Conservation (phyloP, 2,888 invertebrate species). For the Watsonalla cultraria region DNA sequence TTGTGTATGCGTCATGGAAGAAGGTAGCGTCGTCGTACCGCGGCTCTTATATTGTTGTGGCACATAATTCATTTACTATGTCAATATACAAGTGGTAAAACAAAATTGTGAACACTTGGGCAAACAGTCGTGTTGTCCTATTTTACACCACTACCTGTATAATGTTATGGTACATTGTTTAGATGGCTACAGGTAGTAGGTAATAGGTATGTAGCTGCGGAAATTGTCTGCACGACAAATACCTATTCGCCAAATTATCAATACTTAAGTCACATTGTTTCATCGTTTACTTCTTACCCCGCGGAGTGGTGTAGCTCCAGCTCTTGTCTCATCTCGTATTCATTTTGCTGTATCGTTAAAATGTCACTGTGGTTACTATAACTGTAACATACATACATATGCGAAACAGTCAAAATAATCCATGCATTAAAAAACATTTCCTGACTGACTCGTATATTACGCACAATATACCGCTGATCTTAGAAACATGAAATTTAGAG, state of each 20-base stretch:
- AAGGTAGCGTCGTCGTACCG: slow-evolving; percentile 9
- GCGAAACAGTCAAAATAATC: too few species aligned
- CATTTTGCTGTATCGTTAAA: not conserved
- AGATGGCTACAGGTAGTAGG: not conserved
- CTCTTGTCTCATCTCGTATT: not conserved
- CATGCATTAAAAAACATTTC: too few species aligned
- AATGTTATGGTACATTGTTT: slow-evolving; percentile 3
- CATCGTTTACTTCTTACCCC: too few species aligned
- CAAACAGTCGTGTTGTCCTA: slow-evolving; percentile 56
- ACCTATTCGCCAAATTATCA: not conserved
- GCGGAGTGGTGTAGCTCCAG: too few species aligned
- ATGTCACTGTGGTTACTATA: too few species aligned
- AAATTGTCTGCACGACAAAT: not conserved
- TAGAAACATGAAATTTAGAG: too few species aligned
- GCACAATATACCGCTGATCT: too few species aligned
- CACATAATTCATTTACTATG: slow-evolving; percentile 39
- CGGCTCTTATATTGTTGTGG: slow-evolving; percentile 16
- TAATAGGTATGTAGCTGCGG: not conserved
- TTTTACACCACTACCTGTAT: slow-evolving; percentile 9
- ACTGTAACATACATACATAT: too few species aligned
- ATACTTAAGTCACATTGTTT: too few species aligned
- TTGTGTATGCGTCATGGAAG: not conserved
- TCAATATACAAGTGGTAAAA: slow-evolving; percentile 38
- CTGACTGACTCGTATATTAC: too few species aligned
- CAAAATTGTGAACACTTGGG: slow-evolving; percentile 44